Percentiles rank a stretch among this genome's conserved stretches.
These are phyloP conservation scores for Tachuris rubrigastra DNA, from an alignment of 2,113 vertebrate genomes.

Conservation along the genomic window DNA sequence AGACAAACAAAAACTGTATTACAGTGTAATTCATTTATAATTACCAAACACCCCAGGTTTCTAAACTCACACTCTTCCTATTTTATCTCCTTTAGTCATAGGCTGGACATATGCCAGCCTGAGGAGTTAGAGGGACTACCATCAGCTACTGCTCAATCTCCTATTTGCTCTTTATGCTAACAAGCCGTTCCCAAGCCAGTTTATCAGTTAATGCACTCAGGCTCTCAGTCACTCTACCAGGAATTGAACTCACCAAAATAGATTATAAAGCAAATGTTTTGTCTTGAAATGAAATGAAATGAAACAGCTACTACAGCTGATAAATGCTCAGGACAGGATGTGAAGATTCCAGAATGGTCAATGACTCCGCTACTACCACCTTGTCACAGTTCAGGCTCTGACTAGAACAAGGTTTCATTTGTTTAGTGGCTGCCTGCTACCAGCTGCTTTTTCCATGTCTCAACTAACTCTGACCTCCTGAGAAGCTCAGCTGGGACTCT, in stretches of 20 bases:
- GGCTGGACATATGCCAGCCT: background rate
- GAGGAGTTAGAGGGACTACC: background rate
- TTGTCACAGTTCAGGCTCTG: background rate
- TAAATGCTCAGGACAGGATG: background rate
- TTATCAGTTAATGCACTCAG: background rate
- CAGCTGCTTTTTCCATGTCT: background rate
- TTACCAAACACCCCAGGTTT: background rate
- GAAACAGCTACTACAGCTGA: background rate
- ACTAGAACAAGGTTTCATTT: background rate
- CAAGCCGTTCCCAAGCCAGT: background rate
- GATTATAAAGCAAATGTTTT: background rate
- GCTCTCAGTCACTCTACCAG: background rate
- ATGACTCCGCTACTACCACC: background rate
- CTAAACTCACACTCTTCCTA: background rate
- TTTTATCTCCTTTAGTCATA: background rate
- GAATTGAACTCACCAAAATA: background rate
- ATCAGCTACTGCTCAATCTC: background rate
- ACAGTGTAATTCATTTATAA: rapidly evolving
- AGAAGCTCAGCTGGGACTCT: background rate
- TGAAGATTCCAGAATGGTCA: background rate
- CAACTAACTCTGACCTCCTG: background rate
- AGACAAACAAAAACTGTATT: background rate
- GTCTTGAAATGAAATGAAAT: background rate
- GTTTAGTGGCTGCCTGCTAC: background rate
- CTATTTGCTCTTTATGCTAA: background rate